phyloP scores from a whole-genome alignment of 2,888 invertebrate genomes.

The Dimorphilus gyrociliatus region DNA sequence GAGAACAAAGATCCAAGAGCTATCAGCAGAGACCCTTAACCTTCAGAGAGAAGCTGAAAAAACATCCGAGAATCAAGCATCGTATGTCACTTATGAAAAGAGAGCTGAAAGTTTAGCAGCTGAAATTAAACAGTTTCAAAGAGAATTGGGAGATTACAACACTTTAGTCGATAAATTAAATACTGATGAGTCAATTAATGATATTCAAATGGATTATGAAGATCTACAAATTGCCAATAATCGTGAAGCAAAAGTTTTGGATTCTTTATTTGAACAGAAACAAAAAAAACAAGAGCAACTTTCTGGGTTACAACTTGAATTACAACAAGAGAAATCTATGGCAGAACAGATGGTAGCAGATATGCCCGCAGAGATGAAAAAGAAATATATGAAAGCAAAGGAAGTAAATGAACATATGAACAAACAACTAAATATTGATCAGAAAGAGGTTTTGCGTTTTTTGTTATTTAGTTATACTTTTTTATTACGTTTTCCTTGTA shows the following conservation, averaged over 20 bases:
- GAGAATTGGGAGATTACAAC: slow-evolving; percentile 63
- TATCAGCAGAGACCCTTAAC: slow-evolving; percentile 51
- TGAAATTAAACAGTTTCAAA: slow-evolving; percentile 50
- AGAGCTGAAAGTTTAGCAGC: slow-evolving; percentile 41
- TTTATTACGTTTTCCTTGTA: too few species aligned
- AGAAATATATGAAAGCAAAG: slow-evolving; percentile 38
- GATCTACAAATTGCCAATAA: slow-evolving; percentile 44
- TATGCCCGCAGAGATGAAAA: slow-evolving; percentile 49
- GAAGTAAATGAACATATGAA: slow-evolving; percentile 38
- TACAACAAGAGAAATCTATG: slow-evolving; percentile 52
- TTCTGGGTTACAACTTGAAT: slow-evolving; percentile 50
- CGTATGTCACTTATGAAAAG: slow-evolving; percentile 40
- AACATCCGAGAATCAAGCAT: slow-evolving; percentile 36
- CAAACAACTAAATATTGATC: slow-evolving; percentile 31
- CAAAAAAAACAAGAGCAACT: slow-evolving; percentile 45
- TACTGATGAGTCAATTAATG: slow-evolving; percentile 47
- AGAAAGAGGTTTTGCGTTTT: too few species aligned
- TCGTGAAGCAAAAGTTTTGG: slow-evolving; percentile 48
- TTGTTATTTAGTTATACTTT: too few species aligned
- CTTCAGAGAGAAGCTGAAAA: slow-evolving; percentile 33
- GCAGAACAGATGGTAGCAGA: slow-evolving; percentile 49
- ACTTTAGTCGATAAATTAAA: slow-evolving; percentile 58
- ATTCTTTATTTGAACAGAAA: slow-evolving; percentile 52
- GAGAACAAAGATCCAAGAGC: slow-evolving; percentile 56
- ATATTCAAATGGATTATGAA: slow-evolving; percentile 50